Conservation (phyloP, 2,113 vertebrate species). For the Rafetus swinhoei region DNA sequence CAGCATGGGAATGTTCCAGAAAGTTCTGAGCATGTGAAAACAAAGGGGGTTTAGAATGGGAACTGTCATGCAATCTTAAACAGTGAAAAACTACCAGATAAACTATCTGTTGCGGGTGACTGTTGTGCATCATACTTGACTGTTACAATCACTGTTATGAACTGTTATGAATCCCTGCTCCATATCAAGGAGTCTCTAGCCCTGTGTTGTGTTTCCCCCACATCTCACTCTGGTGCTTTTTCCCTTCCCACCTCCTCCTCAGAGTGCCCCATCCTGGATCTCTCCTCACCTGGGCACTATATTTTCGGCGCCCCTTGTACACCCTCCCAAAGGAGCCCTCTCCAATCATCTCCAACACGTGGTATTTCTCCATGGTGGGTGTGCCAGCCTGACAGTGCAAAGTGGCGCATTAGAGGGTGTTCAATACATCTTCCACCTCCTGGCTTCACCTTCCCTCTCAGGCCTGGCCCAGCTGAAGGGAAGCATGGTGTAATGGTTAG, state of each 20-base stretch:
- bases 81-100: not conserved
- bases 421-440: not conserved
- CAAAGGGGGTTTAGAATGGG: not conserved
- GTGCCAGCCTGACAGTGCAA: not conserved
- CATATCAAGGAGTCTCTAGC: not conserved
- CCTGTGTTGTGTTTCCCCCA: not conserved
- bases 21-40: not conserved
- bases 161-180: not conserved
- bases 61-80: not conserved
- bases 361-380: conserved; percentile 87
- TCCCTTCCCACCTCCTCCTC: rapidly evolving
- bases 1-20: not conserved
- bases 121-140: not conserved
- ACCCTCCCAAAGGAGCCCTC: conserved; percentile 95
- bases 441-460: not conserved
- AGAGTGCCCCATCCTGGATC: not conserved
- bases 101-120: not conserved
- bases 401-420: not conserved
- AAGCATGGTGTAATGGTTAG: not conserved
- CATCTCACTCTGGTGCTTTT: not conserved
- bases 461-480: not conserved
- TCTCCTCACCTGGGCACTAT: conserved; percentile 87
- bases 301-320: conserved; percentile 90
- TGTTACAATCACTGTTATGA: not conserved
- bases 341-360: conserved; percentile 90